Conservation (phyloP, 2,797 vertebrate genomes). For the Okamejei kenojei region DNA sequence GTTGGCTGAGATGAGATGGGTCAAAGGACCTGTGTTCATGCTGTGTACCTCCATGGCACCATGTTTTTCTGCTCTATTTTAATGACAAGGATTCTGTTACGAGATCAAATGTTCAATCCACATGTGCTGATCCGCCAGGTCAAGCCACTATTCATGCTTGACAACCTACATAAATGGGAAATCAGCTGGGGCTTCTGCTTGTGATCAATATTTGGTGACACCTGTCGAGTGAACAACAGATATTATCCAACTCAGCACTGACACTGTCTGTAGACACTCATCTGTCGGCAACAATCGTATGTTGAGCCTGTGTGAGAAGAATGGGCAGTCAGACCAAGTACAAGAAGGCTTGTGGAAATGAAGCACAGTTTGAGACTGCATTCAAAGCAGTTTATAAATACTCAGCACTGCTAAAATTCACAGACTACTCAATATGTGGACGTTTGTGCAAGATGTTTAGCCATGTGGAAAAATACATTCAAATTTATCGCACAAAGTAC, state of each 20-base stretch:
- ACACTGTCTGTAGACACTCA: background rate
- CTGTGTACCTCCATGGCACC: too few species aligned
- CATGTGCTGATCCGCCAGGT: background rate
- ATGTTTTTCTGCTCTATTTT: too few species aligned
- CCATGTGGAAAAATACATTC: slow-evolving; percentile 4
- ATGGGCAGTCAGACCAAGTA: background rate
- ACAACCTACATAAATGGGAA: background rate
- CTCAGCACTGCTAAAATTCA: background rate
- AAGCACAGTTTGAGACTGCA: background rate
- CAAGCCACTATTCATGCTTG: background rate
- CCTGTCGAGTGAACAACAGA: background rate
- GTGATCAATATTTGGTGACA: background rate
- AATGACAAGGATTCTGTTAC: too few species aligned
- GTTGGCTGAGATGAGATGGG: too few species aligned
- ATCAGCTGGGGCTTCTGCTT: background rate
- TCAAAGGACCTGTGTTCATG: too few species aligned
- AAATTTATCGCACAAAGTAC: background rate
- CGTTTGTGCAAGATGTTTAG: background rate
- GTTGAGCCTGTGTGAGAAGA: background rate
- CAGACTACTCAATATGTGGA: background rate
- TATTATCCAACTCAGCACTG: background rate
- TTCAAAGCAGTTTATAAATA: background rate
- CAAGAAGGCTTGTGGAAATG: background rate
- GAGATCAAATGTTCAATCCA: background rate
- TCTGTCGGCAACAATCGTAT: background rate